Conservation (phyloP, 2,797 vertebrate species). For the Acrocephalus scirpaceus region DNA sequence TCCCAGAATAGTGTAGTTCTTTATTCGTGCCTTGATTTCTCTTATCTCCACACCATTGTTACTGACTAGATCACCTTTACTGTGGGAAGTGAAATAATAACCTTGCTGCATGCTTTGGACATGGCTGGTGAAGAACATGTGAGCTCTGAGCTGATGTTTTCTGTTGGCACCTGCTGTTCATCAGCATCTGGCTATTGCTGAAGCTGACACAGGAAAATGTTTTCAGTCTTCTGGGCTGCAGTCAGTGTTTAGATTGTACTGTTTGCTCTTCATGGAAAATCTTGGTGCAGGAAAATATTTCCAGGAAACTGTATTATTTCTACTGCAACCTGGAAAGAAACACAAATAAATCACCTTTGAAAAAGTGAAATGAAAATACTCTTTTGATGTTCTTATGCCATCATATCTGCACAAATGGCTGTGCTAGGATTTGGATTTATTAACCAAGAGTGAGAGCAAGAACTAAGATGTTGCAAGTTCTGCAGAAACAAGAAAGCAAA, state of each 20-base stretch:
- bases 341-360: background rate
- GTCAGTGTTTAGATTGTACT: conserved; percentile 13
- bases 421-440: background rate
- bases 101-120: background rate
- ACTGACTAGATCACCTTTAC: background rate
- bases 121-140: background rate
- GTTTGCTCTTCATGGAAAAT: conserved; percentile 29
- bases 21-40: background rate
- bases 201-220: conserved; percentile 11
- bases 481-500: background rate
- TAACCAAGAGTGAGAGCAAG: background rate
- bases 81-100: background rate
- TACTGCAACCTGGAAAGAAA: background rate
- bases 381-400: background rate
- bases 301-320: background rate
- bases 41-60: background rate
- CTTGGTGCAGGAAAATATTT: background rate
- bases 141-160: conserved; percentile 43
- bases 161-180: conserved; percentile 44
- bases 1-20: background rate
- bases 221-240: conserved; percentile 27
- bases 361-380: background rate
- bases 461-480: background rate
- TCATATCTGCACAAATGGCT: background rate
- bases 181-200: conserved; percentile 39